Base-by-base conservation (phyloP, 1,140 invertebrate species). In the Marisa cornuarietis region DNA sequence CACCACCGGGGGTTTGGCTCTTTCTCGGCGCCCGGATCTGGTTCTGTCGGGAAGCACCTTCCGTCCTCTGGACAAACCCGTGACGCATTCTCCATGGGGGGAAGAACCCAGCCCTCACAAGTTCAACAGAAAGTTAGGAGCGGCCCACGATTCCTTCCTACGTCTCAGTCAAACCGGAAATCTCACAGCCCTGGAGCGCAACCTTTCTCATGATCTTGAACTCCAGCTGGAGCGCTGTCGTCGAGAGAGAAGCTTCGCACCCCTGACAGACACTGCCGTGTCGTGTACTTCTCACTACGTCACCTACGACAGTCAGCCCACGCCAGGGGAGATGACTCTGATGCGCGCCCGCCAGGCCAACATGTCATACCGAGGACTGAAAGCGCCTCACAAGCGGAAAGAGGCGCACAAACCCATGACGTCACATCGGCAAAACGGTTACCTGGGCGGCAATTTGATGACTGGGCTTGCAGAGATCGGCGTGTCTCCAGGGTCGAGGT, bases 251-350 rank as follows among this genome's bases (percentile, higher is more conserved):
- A 72, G 71, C 14, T 72, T 79, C 26, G 42, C 73, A 0, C 49
- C 78, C 9, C 52, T 63, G 18, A 54, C 62, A 14, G 69, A 68
- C 22, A 42, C 26, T 13, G 52, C 49, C 54, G 16, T 76, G 13
- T 49, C 62, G 54, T 42, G 74, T 52, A 58, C 68, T 14, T 51
- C 58, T 26, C 78, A 79, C 52, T 79, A 77, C 73, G 68, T 79
- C 63, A 20, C 58, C n/a, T 73, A 74, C 73, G 72, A 75, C 54
- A 76, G n/a, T 20, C 72, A 74, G 42, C 78, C 74, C 58, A 82
- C 81, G n/a, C 65, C 66, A 31, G 81, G 81, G n/a, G 81, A 82
- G 74, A 61, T 77, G 65, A 78, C 52, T n/a, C 49, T 82, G 11
- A 63, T 66, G 68, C 51, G 61, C 5, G 81, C 77, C 8, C 77